Conservation (phyloP, 1,140 invertebrate species). For the Chrysomallon squamiferum region DNA sequence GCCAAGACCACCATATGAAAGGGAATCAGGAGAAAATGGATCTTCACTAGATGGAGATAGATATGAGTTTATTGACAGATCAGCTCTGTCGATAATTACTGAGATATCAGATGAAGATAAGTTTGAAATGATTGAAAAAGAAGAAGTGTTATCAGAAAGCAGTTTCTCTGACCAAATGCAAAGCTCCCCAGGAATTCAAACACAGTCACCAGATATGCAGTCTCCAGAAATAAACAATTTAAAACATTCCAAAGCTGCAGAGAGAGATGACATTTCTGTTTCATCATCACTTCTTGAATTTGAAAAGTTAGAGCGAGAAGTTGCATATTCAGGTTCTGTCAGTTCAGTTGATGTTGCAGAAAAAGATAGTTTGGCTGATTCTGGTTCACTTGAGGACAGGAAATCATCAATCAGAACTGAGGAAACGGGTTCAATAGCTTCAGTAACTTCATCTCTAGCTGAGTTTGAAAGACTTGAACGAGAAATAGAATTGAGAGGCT, state of each 20-base stretch:
- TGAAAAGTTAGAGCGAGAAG: slow-evolving; percentile 63
- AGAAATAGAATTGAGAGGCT: slow-evolving; percentile 75
- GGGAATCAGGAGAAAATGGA: slow-evolving; percentile 74
- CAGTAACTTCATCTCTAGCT: slow-evolving; percentile 89
- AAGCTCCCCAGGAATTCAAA: slow-evolving; percentile 42
- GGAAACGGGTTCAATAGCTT: slow-evolving; percentile 85
- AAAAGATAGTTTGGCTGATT: slow-evolving; percentile 43
- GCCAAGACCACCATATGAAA: slow-evolving; percentile 47
- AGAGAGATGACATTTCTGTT: slow-evolving; percentile 62
- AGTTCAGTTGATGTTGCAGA: slow-evolving; percentile 47
- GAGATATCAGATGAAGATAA: slow-evolving; percentile 57
- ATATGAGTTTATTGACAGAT: slow-evolving; percentile 56
- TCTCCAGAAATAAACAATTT: slow-evolving; percentile 39
- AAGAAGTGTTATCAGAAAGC: slow-evolving; percentile 48
- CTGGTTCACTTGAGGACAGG: slow-evolving; percentile 22
- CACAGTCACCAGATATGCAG: slow-evolving; percentile 1
- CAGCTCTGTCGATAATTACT: slow-evolving; percentile 55
- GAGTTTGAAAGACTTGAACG: slow-evolving; percentile 92
- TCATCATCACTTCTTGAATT: slow-evolving; percentile 66
- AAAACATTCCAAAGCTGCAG: slow-evolving; percentile 62
- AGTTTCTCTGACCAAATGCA: slow-evolving; percentile 40
- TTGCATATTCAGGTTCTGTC: slow-evolving; percentile 47
- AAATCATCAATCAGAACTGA: slow-evolving; percentile 64
- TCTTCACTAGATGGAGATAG: slow-evolving; percentile 52
- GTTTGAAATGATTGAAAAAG: slow-evolving; percentile 57